These are phyloP conservation scores for Ormyrus rosae DNA, from an alignment of 2,888 invertebrate genomes.

Conservation along the genomic window DNA sequence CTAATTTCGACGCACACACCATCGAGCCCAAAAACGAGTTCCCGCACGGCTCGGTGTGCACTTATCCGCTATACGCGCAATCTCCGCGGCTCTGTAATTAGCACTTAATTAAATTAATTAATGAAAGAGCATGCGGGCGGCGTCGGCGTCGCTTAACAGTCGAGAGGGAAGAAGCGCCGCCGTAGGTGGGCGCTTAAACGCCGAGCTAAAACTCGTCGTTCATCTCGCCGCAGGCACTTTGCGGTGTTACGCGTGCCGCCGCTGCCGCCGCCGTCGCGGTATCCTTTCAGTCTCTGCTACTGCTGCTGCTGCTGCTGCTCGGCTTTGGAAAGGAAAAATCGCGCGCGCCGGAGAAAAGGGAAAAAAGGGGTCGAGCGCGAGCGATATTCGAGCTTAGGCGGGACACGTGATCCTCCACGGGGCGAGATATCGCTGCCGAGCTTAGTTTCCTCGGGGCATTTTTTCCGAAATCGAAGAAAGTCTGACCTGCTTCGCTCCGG, in stretches of 20 bases:
- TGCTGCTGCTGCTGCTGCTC: neutral
- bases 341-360: neutral
- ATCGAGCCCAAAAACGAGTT: no score
- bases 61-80: no score
- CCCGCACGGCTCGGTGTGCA: no score
- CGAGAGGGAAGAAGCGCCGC: neutral
- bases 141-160: neutral
- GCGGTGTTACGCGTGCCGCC: neutral
- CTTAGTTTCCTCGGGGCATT: neutral
- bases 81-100: conserved; percentile 24
- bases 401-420: conserved; percentile 7
- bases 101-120: conserved; percentile 28
- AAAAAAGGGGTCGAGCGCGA: neutral
- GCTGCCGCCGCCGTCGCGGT: no score
- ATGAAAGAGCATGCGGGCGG: conserved; percentile 10
- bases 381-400: conserved; percentile 23
- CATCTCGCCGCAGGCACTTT: neutral
- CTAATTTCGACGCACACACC: no score
- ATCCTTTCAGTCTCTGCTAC: no score
- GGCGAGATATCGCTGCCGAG: conserved; percentile 13
- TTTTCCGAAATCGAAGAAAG: conserved; percentile 42
- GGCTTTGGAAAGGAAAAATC: conserved; percentile 3
- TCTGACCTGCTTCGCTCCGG: conserved; percentile 28
- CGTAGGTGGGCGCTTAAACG: conserved; percentile 22
- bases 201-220: neutral